Evolutionary conservation across 2,888 invertebrate species (phyloP).

Genomic region (Phymatocera aterrima): DNA sequence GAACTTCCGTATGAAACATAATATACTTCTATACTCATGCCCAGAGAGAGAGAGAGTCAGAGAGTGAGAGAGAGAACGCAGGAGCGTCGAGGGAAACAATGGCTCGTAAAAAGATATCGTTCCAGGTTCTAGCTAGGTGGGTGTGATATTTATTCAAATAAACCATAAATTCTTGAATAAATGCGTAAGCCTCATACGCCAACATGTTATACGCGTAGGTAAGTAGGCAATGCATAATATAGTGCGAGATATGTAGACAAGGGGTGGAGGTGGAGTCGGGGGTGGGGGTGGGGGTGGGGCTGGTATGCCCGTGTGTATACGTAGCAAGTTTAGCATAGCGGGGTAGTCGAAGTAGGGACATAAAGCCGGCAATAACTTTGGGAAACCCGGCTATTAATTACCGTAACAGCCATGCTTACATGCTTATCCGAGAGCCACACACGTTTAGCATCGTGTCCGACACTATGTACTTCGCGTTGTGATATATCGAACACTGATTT

Average conservation of each 20-base stretch:
- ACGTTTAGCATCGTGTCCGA: constrained; percentile 34
- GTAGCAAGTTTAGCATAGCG: constrained; percentile 20
- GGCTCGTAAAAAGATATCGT: constrained; percentile 30
- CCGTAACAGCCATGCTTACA: constrained; percentile 56
- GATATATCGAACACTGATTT: constrained; percentile 31
- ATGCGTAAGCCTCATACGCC: constrained; percentile 44
- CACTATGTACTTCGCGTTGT: constrained; percentile 31
- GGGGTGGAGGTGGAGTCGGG: neutral
- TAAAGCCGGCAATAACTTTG: constrained; percentile 59
- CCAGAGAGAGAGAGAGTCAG: constrained; percentile 5
- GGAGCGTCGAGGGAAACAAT: constrained; percentile 32
- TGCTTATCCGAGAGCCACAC: constrained; percentile 54
- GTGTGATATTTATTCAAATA: constrained; percentile 51
- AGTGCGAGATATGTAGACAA: neutral
- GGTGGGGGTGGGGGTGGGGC: neutral
- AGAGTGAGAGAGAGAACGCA: constrained; percentile 10
- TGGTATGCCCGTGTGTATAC: neutral
- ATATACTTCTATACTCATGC: neutral
- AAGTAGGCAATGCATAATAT: constrained; percentile 40
- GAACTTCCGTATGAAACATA: neutral
- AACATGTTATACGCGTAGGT: neutral
- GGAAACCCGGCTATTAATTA: constrained; percentile 58
- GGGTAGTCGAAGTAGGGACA: constrained; percentile 46
- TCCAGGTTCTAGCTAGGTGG: constrained; percentile 58
- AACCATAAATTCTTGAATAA: constrained; percentile 54